phyloP scores from a whole-genome alignment of 2,797 vertebrate genomes.

The Muraenolepis orangiensis region DNA sequence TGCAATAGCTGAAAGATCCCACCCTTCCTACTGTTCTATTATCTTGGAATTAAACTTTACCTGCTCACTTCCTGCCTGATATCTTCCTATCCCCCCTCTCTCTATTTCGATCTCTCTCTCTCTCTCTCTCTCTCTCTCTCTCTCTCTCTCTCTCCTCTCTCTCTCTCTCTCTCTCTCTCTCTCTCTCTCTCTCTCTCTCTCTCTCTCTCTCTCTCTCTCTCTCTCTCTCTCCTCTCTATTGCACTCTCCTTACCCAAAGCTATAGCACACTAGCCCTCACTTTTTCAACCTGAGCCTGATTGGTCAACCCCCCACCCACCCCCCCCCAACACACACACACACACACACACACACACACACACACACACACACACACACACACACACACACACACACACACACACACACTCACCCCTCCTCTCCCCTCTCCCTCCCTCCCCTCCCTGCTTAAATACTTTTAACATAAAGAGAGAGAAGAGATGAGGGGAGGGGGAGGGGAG shows the following conservation, averaged over 20 bases:
- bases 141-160: constrained; percentile 28
- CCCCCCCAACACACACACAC: too few relatives aligned
- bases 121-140: constrained; percentile 1
- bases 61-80: constrained; percentile 45
- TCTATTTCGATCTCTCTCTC: neutral
- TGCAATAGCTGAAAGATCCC: constrained; percentile 13
- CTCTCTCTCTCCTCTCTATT: neutral
- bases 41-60: constrained; percentile 32
- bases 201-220: constrained; percentile 18
- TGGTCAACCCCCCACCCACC: constrained; percentile 54
- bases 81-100: constrained; percentile 27
- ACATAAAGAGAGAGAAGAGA: constrained; percentile 66
- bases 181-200: constrained; percentile 1
- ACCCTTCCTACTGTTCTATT: constrained; percentile 29
- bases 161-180: neutral
- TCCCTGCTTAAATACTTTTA: constrained; percentile 78
- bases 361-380: too few relatives aligned
- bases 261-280: constrained; percentile 43
- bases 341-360: too few relatives aligned
- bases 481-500: constrained; percentile 55
- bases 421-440: constrained; percentile 46
- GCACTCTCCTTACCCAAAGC: constrained; percentile 26
- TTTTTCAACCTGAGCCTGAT: constrained; percentile 59
- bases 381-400: too few relatives aligned
- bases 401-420: constrained; percentile 30